These are phyloP conservation scores for Grantiella picta DNA, from an alignment of 2,113 vertebrate genomes.

Conservation along the genomic window DNA sequence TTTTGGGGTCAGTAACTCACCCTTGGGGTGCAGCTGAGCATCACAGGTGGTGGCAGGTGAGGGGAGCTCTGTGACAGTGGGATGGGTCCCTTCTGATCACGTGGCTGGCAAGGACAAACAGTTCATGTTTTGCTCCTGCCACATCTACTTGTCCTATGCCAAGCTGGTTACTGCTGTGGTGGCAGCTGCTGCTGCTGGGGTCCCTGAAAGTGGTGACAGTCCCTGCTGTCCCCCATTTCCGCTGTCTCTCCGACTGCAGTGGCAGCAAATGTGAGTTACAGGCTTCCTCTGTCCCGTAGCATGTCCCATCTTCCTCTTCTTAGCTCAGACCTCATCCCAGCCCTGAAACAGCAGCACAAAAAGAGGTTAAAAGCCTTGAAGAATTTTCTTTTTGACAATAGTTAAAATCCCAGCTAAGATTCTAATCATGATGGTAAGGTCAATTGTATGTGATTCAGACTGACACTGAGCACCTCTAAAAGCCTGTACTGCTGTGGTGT, in stretches of 20 bases:
- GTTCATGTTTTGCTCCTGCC: background rate
- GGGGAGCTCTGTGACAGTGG: background rate
- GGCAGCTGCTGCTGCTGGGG: background rate
- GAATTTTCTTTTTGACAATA: background rate
- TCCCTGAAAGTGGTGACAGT: background rate
- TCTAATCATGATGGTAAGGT: background rate
- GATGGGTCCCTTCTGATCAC: accelerated
- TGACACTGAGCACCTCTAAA: background rate
- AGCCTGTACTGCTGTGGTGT: background rate
- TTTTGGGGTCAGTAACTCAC: background rate
- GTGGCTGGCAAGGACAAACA: background rate
- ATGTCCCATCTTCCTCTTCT: background rate
- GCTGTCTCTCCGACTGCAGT: background rate
- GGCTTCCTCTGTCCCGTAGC: background rate
- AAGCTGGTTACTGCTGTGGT: background rate
- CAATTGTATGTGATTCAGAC: background rate
- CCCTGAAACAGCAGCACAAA: background rate
- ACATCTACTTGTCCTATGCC: background rate
- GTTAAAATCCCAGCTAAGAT: background rate
- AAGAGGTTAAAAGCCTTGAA: background rate
- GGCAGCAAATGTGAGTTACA: background rate
- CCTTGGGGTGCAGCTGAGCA: background rate
- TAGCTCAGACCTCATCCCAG: background rate
- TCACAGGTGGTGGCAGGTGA: background rate
- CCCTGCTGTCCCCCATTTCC: background rate